Evolutionary conservation across 1,140 invertebrate genomes (phyloP), one percentile per base, ranked within the genome.

Genomic region (Nylanderia fulva): DNA sequence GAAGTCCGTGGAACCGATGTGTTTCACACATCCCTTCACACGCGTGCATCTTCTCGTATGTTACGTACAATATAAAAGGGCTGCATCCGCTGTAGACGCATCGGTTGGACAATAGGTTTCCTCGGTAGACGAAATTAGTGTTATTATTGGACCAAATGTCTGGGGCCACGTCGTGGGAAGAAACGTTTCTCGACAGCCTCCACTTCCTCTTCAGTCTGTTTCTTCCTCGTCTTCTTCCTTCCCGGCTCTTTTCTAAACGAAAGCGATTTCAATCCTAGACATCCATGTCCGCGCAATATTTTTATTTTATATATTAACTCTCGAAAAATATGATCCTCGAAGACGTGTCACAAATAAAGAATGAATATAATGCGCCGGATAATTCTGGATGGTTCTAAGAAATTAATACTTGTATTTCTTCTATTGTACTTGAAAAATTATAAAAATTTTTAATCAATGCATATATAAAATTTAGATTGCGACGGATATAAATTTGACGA

Each of bases 91-190:
- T 92, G 88, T 88, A 91, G 89, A 92, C 90, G 86, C 89, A 90
- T 92, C 89, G 90, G 66, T 87, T 87, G 91, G 90, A 94, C 93
- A 94, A 93, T 93, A 93, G 92, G 91, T 93, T 94, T 93, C 93
- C 92, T 93, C 91, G 90, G 91, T 92, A 92, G 91, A 93, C 92
- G 85, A 93, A 93, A 94, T 94, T 93, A 94, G 93, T 94, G 91
- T 94, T 94, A 94, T 94, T 94, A 94, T 94, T 93, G 93, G 93
- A 93, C 93, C 93, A 93, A 94, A 94, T 94, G 93, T 94, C 93
- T 92, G 92, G 90, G 88, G 86, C 88, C 88, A 87, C 76, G 90
- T 89, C 91, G 91, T 94, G 93, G 93, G 93, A 94, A 94, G 92
- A 93, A 93, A 92, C 86, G 66, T 90, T 92, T 93, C 90, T 86